phyloP scores from a whole-genome alignment of 2,113 vertebrate genomes.

The Nestor notabilis region DNA sequence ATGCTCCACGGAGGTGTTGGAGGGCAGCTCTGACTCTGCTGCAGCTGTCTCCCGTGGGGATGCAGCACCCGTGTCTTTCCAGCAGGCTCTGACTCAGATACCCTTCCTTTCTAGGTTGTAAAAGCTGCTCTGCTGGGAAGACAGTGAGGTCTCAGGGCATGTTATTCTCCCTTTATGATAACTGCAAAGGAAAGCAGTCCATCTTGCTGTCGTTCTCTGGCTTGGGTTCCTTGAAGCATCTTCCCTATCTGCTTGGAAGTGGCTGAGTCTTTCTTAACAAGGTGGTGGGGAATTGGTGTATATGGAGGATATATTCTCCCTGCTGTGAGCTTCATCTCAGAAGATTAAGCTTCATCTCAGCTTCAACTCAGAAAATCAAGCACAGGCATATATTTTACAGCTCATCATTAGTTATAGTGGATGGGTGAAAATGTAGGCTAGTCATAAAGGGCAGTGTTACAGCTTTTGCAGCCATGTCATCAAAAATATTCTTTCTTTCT shows the following conservation, averaged over 20 bases:
- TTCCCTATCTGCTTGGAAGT: background rate
- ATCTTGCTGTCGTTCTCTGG: background rate
- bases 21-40: background rate
- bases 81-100: background rate
- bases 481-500: background rate
- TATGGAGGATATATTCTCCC: background rate
- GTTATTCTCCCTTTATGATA: background rate
- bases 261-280: background rate
- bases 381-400: background rate
- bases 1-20: fast-evolving
- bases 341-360: background rate
- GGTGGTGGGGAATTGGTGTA: background rate
- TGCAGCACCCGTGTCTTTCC: fast-evolving
- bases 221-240: background rate
- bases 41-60: fast-evolving
- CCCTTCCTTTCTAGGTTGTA: background rate
- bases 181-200: background rate
- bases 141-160: background rate
- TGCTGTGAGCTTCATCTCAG: background rate
- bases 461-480: background rate
- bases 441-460: background rate
- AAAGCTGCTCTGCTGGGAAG: background rate
- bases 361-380: background rate
- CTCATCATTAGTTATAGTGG: background rate
- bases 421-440: background rate